Percentiles rank a stretch among this genome's conserved stretches.
These are phyloP conservation scores for Aepyceros melampus DNA, from an alignment of 2,113 vertebrate species.

Conservation along the genomic window DNA sequence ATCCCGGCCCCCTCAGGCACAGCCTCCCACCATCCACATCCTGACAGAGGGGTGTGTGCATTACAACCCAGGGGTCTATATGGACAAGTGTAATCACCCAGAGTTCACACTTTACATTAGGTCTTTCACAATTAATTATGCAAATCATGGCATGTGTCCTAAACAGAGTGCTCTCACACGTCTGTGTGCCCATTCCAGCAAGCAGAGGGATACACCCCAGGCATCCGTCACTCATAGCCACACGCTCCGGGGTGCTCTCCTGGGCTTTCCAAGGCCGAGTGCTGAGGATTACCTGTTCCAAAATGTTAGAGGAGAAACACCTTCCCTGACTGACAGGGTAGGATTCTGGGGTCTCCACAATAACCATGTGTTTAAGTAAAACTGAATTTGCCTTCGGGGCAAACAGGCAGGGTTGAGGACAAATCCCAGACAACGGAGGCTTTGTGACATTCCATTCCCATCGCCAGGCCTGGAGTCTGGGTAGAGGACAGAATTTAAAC, in stretches of 20 bases:
- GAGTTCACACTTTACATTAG: accelerated
- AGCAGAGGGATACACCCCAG: accelerated
- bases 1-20: accelerated
- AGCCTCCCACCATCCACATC: accelerated
- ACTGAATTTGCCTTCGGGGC: neutral
- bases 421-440: too few relatives aligned
- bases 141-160: accelerated
- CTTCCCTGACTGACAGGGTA: too few relatives aligned
- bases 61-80: accelerated
- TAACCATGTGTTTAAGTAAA: neutral
- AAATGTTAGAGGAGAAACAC: neutral
- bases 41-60: accelerated
- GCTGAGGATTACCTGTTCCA: neutral
- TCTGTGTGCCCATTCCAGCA: accelerated
- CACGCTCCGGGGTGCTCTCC: accelerated
- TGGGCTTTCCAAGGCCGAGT: too few relatives aligned
- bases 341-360: neutral
- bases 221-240: accelerated
- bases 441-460: accelerated
- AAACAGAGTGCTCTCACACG: accelerated
- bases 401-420: accelerated
- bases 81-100: accelerated
- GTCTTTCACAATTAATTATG: accelerated
- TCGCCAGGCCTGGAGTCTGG: accelerated
- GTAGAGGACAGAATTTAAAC: accelerated